Base-by-base conservation (phyloP, 2,888 invertebrate species). In the Pogonocherus hispidulus region DNA sequence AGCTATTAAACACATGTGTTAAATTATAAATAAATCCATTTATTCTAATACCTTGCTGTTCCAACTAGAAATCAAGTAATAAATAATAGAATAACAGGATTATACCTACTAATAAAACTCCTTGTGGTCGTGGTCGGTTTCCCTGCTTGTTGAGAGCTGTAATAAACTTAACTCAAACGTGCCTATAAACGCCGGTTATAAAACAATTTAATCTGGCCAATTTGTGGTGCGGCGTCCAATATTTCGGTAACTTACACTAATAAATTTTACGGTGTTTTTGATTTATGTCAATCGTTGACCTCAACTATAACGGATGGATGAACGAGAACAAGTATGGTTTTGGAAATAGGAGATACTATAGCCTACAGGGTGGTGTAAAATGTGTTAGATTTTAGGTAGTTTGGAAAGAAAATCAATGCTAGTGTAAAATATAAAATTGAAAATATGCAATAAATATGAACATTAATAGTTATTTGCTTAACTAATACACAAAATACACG, bases 201-300 rank as follows among this genome's bases (percentile, higher is more conserved):
- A 69, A 73, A 69, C 70, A 60, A 63, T 69, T 54, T 70, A 73
- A 73, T 73, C 66, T 56, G 67, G 46, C 66, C 63, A 70, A 70
- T 71, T 66, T 71, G 66, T 41, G 57, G 66, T 54, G 62, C 63
- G 67, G 57, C 52, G 52, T 70, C 60, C 59, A 51, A 70, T 69
- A 71, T 73, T 66, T 57, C 59, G 60, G 63, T 67, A 57, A 71
- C 69, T 69, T 70, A 23, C 47, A 66, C 62, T 67, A 66, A 67
- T 66, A 73, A 73, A 71, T 70, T 71, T 73, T 71, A 73, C 52
- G 20, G 64, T 14, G 37, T 54, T 63, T 60, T 66, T 67, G 69
- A 71, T 73, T 71, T 69, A 69, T 57, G 18, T 18, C 35, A 63
- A 64, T 57, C 66, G 66, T 66, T 70, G 72, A 68, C 68, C 70